Percentiles rank a stretch among this genome's conserved stretches.
phyloP scores from a whole-genome alignment of 1,140 invertebrate species.

The Periplaneta americana region DNA sequence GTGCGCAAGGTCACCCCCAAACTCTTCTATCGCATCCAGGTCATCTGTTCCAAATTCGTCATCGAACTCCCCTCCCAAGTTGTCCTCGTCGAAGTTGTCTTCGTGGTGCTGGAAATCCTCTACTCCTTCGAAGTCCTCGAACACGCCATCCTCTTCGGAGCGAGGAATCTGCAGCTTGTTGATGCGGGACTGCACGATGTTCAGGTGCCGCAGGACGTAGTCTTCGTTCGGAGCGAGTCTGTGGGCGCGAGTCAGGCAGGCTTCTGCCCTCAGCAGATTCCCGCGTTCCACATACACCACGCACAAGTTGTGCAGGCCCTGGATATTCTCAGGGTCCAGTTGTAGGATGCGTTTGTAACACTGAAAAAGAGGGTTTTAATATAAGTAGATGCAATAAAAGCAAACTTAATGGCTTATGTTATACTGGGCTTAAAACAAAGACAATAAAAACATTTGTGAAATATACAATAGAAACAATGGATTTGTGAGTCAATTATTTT shows the following conservation, averaged over 20 bases:
- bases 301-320: slow-evolving; percentile 93
- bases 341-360: slow-evolving; percentile 85
- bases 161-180: slow-evolving; percentile 9
- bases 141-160: neutral
- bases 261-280: slow-evolving; percentile 71
- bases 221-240: slow-evolving; percentile 78
- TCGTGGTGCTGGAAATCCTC: neutral
- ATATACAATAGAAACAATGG: too few relatives aligned
- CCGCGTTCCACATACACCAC: slow-evolving; percentile 92
- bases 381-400: too few relatives aligned
- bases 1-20: neutral
- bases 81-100: neutral
- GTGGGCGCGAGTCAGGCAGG: slow-evolving; percentile 75
- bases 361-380: slow-evolving; percentile 55
- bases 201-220: slow-evolving; percentile 84
- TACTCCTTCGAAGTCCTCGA: neutral
- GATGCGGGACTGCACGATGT: slow-evolving; percentile 73
- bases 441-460: neutral
- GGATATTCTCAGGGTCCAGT: slow-evolving; percentile 85
- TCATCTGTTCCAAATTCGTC: neutral
- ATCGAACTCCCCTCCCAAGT: neutral
- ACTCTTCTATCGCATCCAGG: neutral
- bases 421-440: too few relatives aligned
- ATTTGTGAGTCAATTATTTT: too few relatives aligned
- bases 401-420: too few relatives aligned